Conservation (phyloP, 2,888 invertebrate species). For the Coremacera marginata region DNA sequence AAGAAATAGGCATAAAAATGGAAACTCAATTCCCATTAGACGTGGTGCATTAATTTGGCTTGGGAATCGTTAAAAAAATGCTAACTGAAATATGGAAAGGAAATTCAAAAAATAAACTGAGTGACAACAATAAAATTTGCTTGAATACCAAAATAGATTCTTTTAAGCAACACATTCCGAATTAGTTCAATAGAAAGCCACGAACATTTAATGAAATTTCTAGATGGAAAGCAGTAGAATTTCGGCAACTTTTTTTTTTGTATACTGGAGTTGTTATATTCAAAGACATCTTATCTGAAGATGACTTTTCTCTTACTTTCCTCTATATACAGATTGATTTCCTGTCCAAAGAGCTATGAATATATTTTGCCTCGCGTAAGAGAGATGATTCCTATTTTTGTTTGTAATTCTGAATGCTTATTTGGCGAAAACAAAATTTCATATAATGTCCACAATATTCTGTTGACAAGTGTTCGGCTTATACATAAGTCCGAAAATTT, state of each 20-base stretch:
- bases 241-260: constrained; percentile 22
- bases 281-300: constrained; percentile 30
- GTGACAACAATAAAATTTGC: constrained; percentile 13
- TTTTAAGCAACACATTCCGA: constrained; percentile 28
- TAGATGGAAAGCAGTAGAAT: constrained; percentile 38
- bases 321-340: constrained; percentile 33
- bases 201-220: constrained; percentile 35
- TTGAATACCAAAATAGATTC: background rate
- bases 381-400: background rate
- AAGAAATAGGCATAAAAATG: constrained; percentile 5
- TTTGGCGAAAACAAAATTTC: background rate
- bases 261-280: constrained; percentile 38
- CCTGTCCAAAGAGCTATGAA: background rate
- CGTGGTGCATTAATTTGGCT: constrained; percentile 1
- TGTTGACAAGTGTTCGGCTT: background rate
- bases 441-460: background rate
- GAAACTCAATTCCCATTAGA: background rate
- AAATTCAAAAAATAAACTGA: constrained; percentile 13
- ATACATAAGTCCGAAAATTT: constrained; percentile 16
- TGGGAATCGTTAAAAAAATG: constrained; percentile 2
- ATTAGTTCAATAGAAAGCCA: constrained; percentile 36
- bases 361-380: background rate
- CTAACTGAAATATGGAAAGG: constrained; percentile 24
- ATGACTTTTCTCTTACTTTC: constrained; percentile 33
- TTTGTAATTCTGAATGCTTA: background rate